phyloP scores from a whole-genome alignment of 2,888 invertebrate species.

The Nesidiocoris tenuis region DNA sequence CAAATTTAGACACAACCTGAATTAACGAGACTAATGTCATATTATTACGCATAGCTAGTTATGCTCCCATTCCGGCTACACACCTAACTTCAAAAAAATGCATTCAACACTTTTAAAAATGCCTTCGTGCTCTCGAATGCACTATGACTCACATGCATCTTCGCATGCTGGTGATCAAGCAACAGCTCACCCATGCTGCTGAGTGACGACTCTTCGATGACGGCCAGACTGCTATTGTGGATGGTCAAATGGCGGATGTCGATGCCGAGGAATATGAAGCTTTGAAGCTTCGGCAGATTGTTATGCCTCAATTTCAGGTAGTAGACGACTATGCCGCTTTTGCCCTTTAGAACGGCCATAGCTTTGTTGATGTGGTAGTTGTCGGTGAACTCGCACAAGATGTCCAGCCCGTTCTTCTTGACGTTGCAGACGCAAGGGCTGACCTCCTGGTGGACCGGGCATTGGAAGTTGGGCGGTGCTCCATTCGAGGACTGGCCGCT shows the following conservation, averaged over 20 bases:
- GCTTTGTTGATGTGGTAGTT: constrained; percentile 73
- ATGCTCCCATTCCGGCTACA: too few species aligned
- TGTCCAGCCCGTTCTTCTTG: constrained; percentile 84
- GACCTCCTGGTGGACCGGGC: constrained; percentile 72
- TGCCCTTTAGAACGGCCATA: constrained; percentile 78
- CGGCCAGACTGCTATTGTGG: constrained; percentile 83
- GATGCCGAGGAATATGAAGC: constrained; percentile 81
- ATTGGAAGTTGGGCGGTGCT: constrained; percentile 53
- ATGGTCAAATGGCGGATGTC: constrained; percentile 86
- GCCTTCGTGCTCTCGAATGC: constrained; percentile 22
- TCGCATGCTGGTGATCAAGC: constrained; percentile 25
- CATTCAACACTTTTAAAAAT: not conserved
- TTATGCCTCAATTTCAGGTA: constrained; percentile 86
- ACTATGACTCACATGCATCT: constrained; percentile 28
- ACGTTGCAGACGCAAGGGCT: constrained; percentile 79
- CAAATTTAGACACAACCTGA: too few species aligned
- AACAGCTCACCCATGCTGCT: constrained; percentile 74
- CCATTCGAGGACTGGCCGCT: constrained; percentile 40
- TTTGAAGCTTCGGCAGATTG: constrained; percentile 78
- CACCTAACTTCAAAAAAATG: too few species aligned
- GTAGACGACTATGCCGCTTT: constrained; percentile 75
- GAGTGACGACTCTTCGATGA: constrained; percentile 82
- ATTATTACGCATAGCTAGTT: too few species aligned
- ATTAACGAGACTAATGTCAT: too few species aligned
- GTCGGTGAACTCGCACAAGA: constrained; percentile 84